phyloP scores from a whole-genome alignment of 1,140 invertebrate genomes.

The Oncopodura yosiiana region DNA sequence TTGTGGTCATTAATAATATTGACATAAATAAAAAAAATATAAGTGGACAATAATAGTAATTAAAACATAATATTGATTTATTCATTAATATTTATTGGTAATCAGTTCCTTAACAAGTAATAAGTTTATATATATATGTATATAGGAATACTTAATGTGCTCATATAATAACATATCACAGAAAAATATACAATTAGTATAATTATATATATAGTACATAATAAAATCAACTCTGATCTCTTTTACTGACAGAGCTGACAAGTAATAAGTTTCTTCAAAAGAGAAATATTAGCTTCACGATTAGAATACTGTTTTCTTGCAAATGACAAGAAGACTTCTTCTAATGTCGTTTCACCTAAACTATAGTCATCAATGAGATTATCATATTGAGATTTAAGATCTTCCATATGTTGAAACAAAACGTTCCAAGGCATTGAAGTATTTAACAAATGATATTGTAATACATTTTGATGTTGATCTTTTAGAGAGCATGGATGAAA shows the following conservation, averaged over 20 bases:
- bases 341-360: slow-evolving; percentile 53
- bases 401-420: slow-evolving; percentile 50
- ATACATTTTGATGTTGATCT: slow-evolving; percentile 40
- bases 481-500: slow-evolving; percentile 31
- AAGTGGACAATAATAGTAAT: too few relatives aligned
- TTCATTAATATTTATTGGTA: too few relatives aligned
- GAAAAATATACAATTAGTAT: too few relatives aligned
- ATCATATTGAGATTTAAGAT: slow-evolving; percentile 38
- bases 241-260: slow-evolving; percentile 15
- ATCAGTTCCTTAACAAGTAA: too few relatives aligned
- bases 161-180: too few relatives aligned
- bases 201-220: too few relatives aligned
- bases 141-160: too few relatives aligned
- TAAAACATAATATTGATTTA: too few relatives aligned
- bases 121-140: too few relatives aligned
- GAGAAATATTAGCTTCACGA: slow-evolving; percentile 13
- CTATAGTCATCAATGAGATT: slow-evolving; percentile 50
- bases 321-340: slow-evolving; percentile 48
- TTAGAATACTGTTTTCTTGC: slow-evolving; percentile 36
- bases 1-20: too few relatives aligned
- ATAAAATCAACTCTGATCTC: too few relatives aligned
- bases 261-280: slow-evolving; percentile 23
- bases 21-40: too few relatives aligned
- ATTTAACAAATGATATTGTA: slow-evolving; percentile 47
- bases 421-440: slow-evolving; percentile 41